Conservation (phyloP, 2,797 vertebrate species). For the Hippocampus kuda region DNA sequence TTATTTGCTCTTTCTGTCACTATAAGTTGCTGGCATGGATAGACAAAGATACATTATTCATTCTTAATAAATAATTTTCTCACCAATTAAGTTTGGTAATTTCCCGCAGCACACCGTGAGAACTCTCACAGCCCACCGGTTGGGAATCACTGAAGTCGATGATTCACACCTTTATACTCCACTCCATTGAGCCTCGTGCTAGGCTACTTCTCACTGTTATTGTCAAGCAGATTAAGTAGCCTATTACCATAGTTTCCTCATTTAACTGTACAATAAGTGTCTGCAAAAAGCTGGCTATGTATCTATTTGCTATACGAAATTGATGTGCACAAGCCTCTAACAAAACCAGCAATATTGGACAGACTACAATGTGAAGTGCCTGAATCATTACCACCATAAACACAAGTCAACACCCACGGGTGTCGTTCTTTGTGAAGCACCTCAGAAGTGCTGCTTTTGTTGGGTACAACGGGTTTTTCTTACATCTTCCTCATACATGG, state of each 20-base stretch:
- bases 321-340: background rate
- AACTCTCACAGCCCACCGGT: too few relatives aligned
- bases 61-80: too few relatives aligned
- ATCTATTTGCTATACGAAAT: background rate
- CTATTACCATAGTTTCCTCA: background rate
- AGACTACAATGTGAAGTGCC: slow-evolving; percentile 5
- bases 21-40: too few relatives aligned
- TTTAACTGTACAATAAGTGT: background rate
- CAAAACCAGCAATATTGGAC: slow-evolving; percentile 4
- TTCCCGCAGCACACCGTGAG: too few relatives aligned
- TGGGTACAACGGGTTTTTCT: background rate
- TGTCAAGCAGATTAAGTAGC: background rate
- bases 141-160: too few relatives aligned
- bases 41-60: too few relatives aligned
- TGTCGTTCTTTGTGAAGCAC: slow-evolving; percentile 8
- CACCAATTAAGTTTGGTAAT: too few relatives aligned
- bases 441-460: background rate
- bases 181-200: background rate
- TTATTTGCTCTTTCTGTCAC: too few relatives aligned
- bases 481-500: slow-evolving; percentile 11
- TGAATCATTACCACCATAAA: background rate
- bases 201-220: background rate
- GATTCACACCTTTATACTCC: background rate
- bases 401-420: background rate
- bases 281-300: background rate